A percentile compares a stretch with the other conserved stretches of the same genome.
Conservation (phyloP, 2,113 vertebrate species). For the Zootoca vivipara region DNA sequence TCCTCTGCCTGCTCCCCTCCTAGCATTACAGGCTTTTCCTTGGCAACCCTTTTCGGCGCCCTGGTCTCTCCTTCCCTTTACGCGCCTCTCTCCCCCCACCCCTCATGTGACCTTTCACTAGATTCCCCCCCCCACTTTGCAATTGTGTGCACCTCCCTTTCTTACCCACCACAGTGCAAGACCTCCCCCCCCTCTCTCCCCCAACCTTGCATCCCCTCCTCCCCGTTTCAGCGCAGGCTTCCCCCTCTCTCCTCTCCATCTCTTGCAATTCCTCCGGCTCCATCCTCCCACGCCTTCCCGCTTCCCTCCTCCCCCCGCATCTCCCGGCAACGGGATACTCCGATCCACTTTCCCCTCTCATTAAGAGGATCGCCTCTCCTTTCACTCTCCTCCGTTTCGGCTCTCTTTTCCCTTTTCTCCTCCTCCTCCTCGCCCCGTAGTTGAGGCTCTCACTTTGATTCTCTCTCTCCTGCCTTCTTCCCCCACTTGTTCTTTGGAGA, state of each 20-base stretch:
- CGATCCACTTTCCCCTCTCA: background rate
- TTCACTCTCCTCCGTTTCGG: background rate
- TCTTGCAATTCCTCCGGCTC: background rate
- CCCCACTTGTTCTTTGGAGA: background rate
- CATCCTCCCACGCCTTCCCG: slow-evolving; percentile 5
- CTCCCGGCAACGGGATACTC: background rate
- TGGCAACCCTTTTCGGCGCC: background rate
- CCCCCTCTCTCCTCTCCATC: background rate
- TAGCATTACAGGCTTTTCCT: background rate
- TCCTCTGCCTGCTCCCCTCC: background rate
- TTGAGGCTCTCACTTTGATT: slow-evolving; percentile 22
- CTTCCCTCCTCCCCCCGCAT: background rate
- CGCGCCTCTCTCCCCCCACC: background rate
- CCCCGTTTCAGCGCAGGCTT: background rate
- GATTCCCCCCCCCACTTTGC: background rate
- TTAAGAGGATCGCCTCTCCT: background rate
- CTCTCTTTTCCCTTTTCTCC: background rate
- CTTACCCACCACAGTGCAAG: background rate
- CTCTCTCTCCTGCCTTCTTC: background rate
- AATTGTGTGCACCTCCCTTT: background rate
- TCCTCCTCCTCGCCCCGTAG: background rate
- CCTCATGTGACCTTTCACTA: background rate
- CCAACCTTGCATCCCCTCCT: background rate
- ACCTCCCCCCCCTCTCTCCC: background rate
- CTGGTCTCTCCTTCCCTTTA: background rate